A percentile compares a stretch with the other conserved stretches of the same genome.
phyloP scores from a whole-genome alignment of 2,888 invertebrate species.

The Agonopterix alstromeriana region DNA sequence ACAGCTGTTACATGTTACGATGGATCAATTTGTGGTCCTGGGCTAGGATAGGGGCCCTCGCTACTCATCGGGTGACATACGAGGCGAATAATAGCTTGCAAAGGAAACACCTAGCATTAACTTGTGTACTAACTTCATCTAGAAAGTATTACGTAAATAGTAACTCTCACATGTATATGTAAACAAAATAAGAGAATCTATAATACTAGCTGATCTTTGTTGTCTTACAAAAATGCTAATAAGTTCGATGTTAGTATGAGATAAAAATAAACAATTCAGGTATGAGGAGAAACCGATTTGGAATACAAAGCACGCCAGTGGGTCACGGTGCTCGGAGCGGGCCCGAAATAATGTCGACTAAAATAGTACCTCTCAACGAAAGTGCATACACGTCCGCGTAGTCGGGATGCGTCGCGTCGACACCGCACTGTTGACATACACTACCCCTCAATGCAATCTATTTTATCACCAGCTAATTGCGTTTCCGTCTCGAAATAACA shows the following conservation, averaged over 20 bases:
- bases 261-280: constrained; percentile 39
- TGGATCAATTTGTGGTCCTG: no score
- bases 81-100: no score
- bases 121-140: no score
- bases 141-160: no score
- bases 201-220: constrained; percentile 5
- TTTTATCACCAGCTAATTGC: no score
- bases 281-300: constrained; percentile 34
- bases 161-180: background rate
- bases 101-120: no score
- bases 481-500: no score
- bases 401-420: background rate
- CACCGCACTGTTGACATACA: background rate
- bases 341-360: constrained; percentile 53
- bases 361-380: constrained; percentile 44
- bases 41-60: no score
- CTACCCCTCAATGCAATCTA: background rate
- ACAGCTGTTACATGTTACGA: no score
- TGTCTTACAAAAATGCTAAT: constrained; percentile 8
- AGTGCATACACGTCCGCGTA: constrained; percentile 21
- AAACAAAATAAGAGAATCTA: constrained; percentile 5
- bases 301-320: constrained; percentile 56
- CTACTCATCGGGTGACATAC: no score
- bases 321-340: constrained; percentile 56
- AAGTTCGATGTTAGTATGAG: constrained; percentile 3